Evolutionary conservation across 2,113 vertebrate genomes (phyloP), one percentile per base, ranked within the genome.

Genomic region (Stictonetta naevosa): DNA sequence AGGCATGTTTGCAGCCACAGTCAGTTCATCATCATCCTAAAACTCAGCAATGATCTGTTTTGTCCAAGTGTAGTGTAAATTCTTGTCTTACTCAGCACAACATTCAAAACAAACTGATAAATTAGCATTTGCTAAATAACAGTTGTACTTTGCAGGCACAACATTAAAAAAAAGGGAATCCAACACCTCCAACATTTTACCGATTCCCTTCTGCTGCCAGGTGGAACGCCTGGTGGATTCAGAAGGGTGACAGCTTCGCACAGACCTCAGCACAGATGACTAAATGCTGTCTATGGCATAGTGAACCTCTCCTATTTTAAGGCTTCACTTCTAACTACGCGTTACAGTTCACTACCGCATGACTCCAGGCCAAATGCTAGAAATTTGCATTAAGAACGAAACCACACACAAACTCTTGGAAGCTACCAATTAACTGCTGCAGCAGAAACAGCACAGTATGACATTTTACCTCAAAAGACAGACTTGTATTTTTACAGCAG

Each of bases 231-330:
- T 86, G 85, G 63, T 94, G 80, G 66, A 92, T 56, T 93, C 68
- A 83, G 83, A 95, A 85, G 88, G 83, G 89, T 84, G 92, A 66
- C 63, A 94, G 77, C 86, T 91, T 95, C 87, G 86, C 91, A 92
- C 78, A 50, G 90, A 95, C 95, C 71, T 73, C 68, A 60, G 38
- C 90, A 85, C 40, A 80, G 79, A 83, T 59, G 85, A 94, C 92
- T 96, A 78, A 93, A 94, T 36, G 88, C 90, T 96, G 95, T 86
- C 6, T 19, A 67, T 75, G 53, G 88, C 83, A 87, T 10, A 90
- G 56, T 40, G 76, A 96, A 83, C 80, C 56, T 84, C 90, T 72
- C 20, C 53, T 96, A 92, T 96, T 96, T 94, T 93, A 96, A 96
- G 93, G 2, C 53, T 68, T 77, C 52, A 59, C 60, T 93, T 95